Percentiles rank a stretch among this genome's conserved stretches.
phyloP scores from a whole-genome alignment of 2,113 vertebrate genomes.

The Malurus elegans region DNA sequence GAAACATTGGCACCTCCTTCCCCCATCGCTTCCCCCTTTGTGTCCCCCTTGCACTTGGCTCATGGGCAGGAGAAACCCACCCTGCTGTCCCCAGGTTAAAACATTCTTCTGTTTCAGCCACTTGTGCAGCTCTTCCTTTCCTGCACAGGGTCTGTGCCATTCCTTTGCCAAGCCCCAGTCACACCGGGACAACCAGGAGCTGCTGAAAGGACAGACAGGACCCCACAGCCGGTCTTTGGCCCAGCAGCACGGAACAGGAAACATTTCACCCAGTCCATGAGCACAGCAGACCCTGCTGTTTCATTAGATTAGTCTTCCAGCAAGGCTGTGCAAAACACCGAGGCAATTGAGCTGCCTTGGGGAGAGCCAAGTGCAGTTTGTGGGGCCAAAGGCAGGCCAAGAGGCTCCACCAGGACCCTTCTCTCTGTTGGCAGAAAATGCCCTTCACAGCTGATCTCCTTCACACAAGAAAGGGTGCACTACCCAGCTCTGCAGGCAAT shows the following conservation, averaged over 20 bases:
- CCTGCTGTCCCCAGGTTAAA: not conserved
- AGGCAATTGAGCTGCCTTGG: not conserved
- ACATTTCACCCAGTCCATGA: not conserved
- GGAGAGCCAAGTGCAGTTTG: not conserved
- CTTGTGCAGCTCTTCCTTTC: not conserved
- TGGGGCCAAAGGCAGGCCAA: not conserved
- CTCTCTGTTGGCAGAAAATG: not conserved
- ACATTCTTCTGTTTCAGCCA: not conserved
- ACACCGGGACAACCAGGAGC: not conserved
- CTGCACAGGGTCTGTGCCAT: not conserved
- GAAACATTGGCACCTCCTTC: not conserved
- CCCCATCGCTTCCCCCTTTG: not conserved
- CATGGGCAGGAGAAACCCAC: not conserved
- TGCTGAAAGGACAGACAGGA: not conserved
- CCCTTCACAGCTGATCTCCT: not conserved
- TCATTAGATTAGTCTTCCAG: not conserved
- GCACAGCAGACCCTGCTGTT: not conserved
- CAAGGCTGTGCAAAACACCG: not conserved
- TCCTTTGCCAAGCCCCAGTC: not conserved
- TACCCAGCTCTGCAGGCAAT: not conserved
- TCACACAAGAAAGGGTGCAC: not conserved
- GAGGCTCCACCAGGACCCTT: not conserved
- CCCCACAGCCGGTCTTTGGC: not conserved
- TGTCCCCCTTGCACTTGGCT: not conserved
- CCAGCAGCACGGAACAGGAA: not conserved